Percentiles rank a stretch among this genome's conserved stretches.
Conservation (phyloP, 2,113 vertebrate species). For the Miniopterus natalensis region DNA sequence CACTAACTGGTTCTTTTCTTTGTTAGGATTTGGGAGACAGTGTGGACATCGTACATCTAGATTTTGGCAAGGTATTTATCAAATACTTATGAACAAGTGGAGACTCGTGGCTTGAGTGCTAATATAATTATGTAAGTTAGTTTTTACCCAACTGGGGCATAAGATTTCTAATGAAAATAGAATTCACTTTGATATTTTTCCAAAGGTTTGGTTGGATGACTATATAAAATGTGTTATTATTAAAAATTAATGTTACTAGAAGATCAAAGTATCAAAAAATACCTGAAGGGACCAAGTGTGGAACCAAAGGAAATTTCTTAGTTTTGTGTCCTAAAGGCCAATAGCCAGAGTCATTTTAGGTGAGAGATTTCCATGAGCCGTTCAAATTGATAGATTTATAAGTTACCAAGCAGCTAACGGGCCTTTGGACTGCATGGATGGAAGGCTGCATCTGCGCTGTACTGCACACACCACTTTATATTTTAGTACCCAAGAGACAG, state of each 20-base stretch:
- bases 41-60: background rate
- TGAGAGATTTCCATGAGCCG: background rate
- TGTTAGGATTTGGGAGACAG: background rate
- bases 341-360: background rate
- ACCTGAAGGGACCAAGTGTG: background rate
- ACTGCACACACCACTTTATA: background rate
- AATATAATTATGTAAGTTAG: background rate
- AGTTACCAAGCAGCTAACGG: background rate
- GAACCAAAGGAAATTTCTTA: background rate
- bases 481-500: background rate
- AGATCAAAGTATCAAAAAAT: background rate
- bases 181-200: background rate
- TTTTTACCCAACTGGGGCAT: background rate
- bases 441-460: background rate
- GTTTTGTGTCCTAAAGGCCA: background rate
- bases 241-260: conserved; percentile 9
- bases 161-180: background rate
- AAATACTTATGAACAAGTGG: background rate
- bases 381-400: conserved; percentile 36
- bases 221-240: background rate
- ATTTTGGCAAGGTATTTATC: background rate
- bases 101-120: background rate
- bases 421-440: background rate
- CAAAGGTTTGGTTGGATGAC: background rate
- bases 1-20: background rate